Evolutionary conservation across 2,113 vertebrate genomes (phyloP).

Genomic region (Candoia aspera): DNA sequence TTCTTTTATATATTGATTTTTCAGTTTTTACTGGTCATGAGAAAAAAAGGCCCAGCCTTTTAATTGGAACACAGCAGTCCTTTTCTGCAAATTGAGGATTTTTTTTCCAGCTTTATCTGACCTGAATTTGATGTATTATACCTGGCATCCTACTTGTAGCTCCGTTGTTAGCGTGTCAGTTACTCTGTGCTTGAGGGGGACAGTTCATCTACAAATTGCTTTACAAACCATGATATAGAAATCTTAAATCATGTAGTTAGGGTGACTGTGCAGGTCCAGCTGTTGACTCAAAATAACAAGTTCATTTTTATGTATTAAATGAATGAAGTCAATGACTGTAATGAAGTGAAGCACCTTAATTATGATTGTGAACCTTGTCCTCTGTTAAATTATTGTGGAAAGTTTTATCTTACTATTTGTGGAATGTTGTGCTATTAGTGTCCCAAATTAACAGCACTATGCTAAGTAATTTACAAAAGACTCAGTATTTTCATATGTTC

Average conservation of each 20-base stretch:
- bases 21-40: constrained; percentile 55
- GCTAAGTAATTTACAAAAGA: constrained; percentile 65
- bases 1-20: constrained; percentile 20
- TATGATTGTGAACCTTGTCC: neutral
- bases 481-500: constrained; percentile 69
- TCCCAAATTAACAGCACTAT: constrained; percentile 66
- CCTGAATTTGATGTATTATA: neutral
- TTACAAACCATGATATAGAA: too few relatives aligned
- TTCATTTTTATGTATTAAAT: neutral
- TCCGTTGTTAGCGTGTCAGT: neutral
- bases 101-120: neutral
- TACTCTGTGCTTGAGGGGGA: neutral
- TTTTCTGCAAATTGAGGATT: neutral
- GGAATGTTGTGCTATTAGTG: constrained; percentile 54
- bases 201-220: neutral
- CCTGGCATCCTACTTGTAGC: neutral
- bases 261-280: too few relatives aligned
- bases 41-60: constrained; percentile 38
- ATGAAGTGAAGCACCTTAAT: neutral
- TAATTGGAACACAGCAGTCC: constrained; percentile 41
- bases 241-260: neutral
- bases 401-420: constrained; percentile 47
- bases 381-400: constrained; percentile 62
- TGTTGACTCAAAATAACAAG: neutral
- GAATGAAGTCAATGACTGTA: neutral